Evolutionary conservation across 2,888 invertebrate genomes (phyloP), one percentile per base, ranked within the genome.

Genomic region (Chloroclystis v-ata): DNA sequence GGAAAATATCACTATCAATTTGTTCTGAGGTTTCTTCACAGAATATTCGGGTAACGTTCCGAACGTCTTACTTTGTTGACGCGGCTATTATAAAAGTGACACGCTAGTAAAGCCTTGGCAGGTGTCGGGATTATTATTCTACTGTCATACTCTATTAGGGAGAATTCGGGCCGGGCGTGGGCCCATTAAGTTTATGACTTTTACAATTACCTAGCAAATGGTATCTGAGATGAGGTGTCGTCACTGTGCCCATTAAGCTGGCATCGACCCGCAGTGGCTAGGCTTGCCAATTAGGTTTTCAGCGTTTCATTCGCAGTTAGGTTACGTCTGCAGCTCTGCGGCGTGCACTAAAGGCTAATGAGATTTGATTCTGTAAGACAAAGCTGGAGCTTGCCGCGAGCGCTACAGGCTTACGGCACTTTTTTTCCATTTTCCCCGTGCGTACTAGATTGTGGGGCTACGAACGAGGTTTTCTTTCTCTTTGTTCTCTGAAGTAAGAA

Each of bases 381-480:
- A 63, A 63, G 63, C 59, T 46, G 69, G 63, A 54, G 60, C 54
- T 54, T 57, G 49, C 53, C 48, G 58, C 57, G 49, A 46, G 43
- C 54, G 47, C 45, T 48, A 60, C 60, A 59, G 56, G 55, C 57
- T 46, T 2, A n/a, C 47, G 54, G 50, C 49, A 52, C 64, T 70
- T 64, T 61, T 72, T 69, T 66, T 66, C 57, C 49, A 57, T 70
- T 67, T 60, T 5, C 32, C 60, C 58, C 60, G 57, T 62, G 60
- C 63, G 63, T 65, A 65, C 63, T 60, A 61, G 44, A 61, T 63
- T 62, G 64, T 58, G 54, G 42, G 54, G 45, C 59, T 58, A 52
- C 67, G 59, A 72, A 72, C 63, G 72, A 67, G 66, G 65, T 70
- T 72, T 70, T 63, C 66, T 65, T 71, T 69, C 14, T 67, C 60